Conservation (phyloP, 2,113 vertebrate genomes). For the Antechinus flavipes region DNA sequence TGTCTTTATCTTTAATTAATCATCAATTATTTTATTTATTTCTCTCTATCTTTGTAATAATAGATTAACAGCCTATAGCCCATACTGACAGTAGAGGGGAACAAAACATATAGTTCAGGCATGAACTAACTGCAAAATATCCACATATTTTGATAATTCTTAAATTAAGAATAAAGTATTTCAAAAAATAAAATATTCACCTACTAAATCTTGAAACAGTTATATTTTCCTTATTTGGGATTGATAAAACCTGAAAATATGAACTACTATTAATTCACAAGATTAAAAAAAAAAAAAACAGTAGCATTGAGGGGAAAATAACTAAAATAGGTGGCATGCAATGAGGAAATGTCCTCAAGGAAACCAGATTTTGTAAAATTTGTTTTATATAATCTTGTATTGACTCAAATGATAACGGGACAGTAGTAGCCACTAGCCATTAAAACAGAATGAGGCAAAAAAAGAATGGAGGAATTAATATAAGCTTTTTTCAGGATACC, state of each 20-base stretch:
- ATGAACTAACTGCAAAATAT: not conserved
- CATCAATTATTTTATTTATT: not conserved
- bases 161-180: not conserved
- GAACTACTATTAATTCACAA: conserved; percentile 45
- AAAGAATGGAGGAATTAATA: conserved; percentile 17
- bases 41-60: not conserved
- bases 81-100: not conserved
- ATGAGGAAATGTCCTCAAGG: conserved; percentile 20
- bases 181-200: conserved; percentile 19
- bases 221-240: conserved; percentile 29
- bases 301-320: conserved; percentile 34
- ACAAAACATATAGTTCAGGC: not conserved
- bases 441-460: conserved; percentile 49
- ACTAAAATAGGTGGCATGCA: conserved; percentile 31
- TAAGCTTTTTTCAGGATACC: conserved; percentile 48
- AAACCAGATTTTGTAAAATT: conserved; percentile 58
- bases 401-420: conserved; percentile 75
- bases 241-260: conserved; percentile 46
- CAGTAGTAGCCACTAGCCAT: conserved; percentile 78
- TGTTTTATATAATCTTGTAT: conserved; percentile 78
- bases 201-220: conserved; percentile 46
- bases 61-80: not conserved
- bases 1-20: not conserved
- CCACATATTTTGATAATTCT: not conserved
- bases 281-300: conserved; percentile 23